A percentile compares a stretch with the other conserved stretches of the same genome.
phyloP scores from a whole-genome alignment of 2,113 vertebrate species.

The Anthoscopus minutus region DNA sequence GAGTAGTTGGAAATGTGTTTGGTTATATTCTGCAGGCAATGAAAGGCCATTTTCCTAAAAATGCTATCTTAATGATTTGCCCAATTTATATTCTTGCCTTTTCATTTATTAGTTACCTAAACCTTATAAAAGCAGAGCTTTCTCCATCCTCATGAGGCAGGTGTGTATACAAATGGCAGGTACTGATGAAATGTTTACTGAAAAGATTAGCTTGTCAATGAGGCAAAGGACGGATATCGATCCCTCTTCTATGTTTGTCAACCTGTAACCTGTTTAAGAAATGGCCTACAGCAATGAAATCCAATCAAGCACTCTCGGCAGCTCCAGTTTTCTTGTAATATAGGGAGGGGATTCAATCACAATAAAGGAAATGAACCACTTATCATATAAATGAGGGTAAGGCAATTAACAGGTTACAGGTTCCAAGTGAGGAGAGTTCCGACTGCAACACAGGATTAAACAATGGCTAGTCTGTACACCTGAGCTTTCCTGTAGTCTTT shows the following conservation, averaged over 20 bases:
- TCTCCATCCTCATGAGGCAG: slow-evolving; percentile 42
- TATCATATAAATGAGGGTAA: slow-evolving; percentile 68
- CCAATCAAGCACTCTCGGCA: slow-evolving; percentile 68
- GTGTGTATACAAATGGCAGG: slow-evolving; percentile 69
- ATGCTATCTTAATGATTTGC: slow-evolving; percentile 5
- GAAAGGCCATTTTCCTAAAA: slow-evolving; percentile 48
- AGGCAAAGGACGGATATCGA: slow-evolving; percentile 69
- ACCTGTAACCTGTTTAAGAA: slow-evolving; percentile 71
- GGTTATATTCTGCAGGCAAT: slow-evolving; percentile 30
- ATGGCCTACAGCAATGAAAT: slow-evolving; percentile 66
- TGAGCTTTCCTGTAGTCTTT: neutral
- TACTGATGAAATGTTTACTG: slow-evolving; percentile 75
- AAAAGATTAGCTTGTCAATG: slow-evolving; percentile 72
- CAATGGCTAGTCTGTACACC: neutral
- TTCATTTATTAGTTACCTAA: slow-evolving; percentile 62
- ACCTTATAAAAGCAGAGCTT: slow-evolving; percentile 62
- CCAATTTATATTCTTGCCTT: slow-evolving; percentile 55
- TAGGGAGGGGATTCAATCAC: slow-evolving; percentile 65
- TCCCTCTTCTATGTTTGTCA: slow-evolving; percentile 64
- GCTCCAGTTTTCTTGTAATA: slow-evolving; percentile 57
- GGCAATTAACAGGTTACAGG: slow-evolving; percentile 65
- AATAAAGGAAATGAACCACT: slow-evolving; percentile 70
- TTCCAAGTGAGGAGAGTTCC: slow-evolving; percentile 37
- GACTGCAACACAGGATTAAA: slow-evolving; percentile 2
- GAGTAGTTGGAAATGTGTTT: neutral